Conservation (phyloP, 2,888 invertebrate species). For the Dryobotodes eremita region DNA sequence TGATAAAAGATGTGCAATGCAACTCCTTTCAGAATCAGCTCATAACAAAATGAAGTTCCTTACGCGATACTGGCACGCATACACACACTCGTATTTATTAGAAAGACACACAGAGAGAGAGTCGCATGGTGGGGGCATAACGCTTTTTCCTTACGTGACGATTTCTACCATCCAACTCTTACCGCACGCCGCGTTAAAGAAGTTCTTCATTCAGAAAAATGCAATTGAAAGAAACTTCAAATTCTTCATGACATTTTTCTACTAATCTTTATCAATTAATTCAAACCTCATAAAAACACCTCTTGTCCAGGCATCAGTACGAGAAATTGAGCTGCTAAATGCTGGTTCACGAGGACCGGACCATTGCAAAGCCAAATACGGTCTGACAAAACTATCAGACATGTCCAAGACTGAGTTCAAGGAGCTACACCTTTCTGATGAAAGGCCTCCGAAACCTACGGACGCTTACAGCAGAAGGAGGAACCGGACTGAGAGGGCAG, state of each 20-base stretch:
- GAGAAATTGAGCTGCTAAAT: conserved; percentile 88
- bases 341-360: conserved; percentile 81
- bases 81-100: background rate
- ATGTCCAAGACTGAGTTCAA: conserved; percentile 91
- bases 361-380: conserved; percentile 88
- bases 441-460: conserved; percentile 73
- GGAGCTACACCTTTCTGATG: conserved; percentile 86
- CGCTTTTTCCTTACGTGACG: no score
- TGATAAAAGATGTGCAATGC: background rate
- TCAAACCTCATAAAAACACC: background rate
- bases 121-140: no score
- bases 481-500: background rate
- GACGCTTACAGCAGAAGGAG: conserved; percentile 74
- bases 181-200: background rate
- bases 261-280: background rate
- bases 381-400: conserved; percentile 92
- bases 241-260: background rate
- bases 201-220: background rate
- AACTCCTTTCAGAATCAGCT: background rate
- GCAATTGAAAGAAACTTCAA: background rate
- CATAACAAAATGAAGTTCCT: background rate
- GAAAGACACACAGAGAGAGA: background rate
- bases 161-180: background rate
- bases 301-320: conserved; percentile 86
- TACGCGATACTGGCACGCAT: background rate